Conservation (phyloP, 2,888 invertebrate species). For the Fragum whitleyi region DNA sequence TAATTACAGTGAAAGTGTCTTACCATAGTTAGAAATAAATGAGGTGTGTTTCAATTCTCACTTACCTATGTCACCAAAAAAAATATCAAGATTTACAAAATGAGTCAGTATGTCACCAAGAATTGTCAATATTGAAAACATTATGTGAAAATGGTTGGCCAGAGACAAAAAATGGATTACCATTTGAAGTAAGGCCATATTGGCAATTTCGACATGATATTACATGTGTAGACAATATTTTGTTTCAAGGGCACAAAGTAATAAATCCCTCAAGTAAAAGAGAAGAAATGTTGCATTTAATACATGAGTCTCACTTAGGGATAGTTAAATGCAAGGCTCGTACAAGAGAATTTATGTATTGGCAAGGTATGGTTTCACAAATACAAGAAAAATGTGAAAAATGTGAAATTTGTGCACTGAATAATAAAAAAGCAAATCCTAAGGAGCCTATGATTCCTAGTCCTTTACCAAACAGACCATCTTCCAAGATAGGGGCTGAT, state of each 20-base stretch:
- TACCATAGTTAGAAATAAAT: not conserved
- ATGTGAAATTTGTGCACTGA: constrained; percentile 43
- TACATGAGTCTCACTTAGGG: constrained; percentile 13
- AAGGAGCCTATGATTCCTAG: constrained; percentile 38
- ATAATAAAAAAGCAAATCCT: constrained; percentile 34
- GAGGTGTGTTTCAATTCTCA: constrained; percentile 3
- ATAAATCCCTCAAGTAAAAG: not conserved
- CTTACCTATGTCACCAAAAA: constrained; percentile 5
- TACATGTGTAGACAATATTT: constrained; percentile 13
- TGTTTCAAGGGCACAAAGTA: constrained; percentile 13
- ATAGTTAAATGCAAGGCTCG: constrained; percentile 16
- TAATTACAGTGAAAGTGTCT: constrained; percentile 7
- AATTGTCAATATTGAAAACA: constrained; percentile 2
- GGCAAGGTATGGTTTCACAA: constrained; percentile 30
- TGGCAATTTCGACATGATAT: constrained; percentile 13
- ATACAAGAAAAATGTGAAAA: constrained; percentile 31
- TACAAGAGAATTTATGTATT: constrained; percentile 28
- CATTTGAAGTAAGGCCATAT: not conserved
- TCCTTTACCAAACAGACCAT: constrained; percentile 39
- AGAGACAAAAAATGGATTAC: not conserved
- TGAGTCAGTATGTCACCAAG: not conserved
- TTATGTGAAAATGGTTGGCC: constrained; percentile 17
- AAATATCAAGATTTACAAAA: constrained; percentile 12
- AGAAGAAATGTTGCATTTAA: constrained; percentile 15
- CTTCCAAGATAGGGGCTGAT: constrained; percentile 39